Percentiles rank a stretch among this genome's conserved stretches.
Evolutionary conservation across 2,888 invertebrate species (phyloP).

Genomic region (Pachymerium ferrugineum): DNA sequence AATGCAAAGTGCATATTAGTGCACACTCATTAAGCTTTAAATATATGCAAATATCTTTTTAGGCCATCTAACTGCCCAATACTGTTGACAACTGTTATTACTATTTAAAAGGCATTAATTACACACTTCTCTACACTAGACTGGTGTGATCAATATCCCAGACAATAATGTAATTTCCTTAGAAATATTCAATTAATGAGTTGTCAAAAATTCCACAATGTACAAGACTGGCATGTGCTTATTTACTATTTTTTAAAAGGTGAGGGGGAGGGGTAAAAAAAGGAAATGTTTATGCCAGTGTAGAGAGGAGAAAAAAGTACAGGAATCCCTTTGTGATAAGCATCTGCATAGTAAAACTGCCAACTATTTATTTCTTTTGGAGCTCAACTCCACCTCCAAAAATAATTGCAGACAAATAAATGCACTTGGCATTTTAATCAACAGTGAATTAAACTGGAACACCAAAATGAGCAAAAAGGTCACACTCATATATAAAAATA

Average conservation of each 20-base stretch:
- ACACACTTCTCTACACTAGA: no score
- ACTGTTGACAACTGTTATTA: no score
- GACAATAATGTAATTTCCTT: no score
- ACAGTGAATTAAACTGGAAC: background rate
- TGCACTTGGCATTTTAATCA: background rate
- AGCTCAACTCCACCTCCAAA: background rate
- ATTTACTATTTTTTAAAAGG: no score
- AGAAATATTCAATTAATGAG: background rate
- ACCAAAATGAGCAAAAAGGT: background rate
- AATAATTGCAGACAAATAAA: background rate
- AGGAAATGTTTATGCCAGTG: background rate
- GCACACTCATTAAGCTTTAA: no score
- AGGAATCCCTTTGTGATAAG: background rate
- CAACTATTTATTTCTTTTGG: background rate
- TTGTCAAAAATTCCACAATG: background rate
- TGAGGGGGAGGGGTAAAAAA: no score
- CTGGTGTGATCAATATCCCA: no score
- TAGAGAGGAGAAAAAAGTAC: background rate
- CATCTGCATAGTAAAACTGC: background rate
- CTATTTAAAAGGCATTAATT: no score
- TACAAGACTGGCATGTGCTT: background rate
- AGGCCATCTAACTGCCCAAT: no score
- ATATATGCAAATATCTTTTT: no score
- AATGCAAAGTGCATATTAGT: no score
- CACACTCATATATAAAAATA: background rate